A percentile compares a stretch with the other conserved stretches of the same genome.
These are phyloP conservation scores for Parelbella ahira DNA, from an alignment of 2,888 invertebrate species.

Conservation along the genomic window DNA sequence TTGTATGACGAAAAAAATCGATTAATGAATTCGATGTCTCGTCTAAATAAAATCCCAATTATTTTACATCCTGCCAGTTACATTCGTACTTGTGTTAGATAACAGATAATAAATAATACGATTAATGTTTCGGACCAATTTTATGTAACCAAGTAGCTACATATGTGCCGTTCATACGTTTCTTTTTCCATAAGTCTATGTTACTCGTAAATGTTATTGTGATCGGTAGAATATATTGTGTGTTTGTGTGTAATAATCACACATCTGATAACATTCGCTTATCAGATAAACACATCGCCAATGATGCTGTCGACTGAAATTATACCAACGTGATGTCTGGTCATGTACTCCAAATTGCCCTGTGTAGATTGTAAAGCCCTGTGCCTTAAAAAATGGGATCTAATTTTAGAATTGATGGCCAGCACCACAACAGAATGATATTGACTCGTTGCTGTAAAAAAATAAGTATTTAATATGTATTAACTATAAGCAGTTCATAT, in stretches of 20 bases:
- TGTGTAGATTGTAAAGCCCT: slow-evolving; percentile 19
- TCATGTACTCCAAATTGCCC: slow-evolving; percentile 16
- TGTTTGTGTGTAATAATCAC: too few species aligned
- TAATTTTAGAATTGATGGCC: slow-evolving; percentile 19
- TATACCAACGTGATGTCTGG: slow-evolving; percentile 14
- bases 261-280: slow-evolving; percentile 17
- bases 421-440: slow-evolving; percentile 9
- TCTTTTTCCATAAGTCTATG: slow-evolving; percentile 35
- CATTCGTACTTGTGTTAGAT: slow-evolving; percentile 28
- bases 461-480: not conserved
- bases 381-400: slow-evolving; percentile 26
- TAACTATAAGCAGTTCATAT: slow-evolving; percentile 2
- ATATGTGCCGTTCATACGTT: slow-evolving; percentile 37
- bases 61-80: too few species aligned
- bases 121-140: slow-evolving; percentile 72
- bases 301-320: slow-evolving; percentile 17
- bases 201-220: slow-evolving; percentile 47
- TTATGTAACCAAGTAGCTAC: slow-evolving; percentile 63
- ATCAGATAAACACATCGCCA: slow-evolving; percentile 18
- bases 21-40: too few species aligned
- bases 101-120: slow-evolving; percentile 42
- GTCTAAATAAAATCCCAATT: too few species aligned
- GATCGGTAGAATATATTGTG: slow-evolving; percentile 31
- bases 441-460: slow-evolving; percentile 11
- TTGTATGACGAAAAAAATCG: too few species aligned